phyloP scores from a whole-genome alignment of 2,888 invertebrate genomes.

The Biston stratarius region DNA sequence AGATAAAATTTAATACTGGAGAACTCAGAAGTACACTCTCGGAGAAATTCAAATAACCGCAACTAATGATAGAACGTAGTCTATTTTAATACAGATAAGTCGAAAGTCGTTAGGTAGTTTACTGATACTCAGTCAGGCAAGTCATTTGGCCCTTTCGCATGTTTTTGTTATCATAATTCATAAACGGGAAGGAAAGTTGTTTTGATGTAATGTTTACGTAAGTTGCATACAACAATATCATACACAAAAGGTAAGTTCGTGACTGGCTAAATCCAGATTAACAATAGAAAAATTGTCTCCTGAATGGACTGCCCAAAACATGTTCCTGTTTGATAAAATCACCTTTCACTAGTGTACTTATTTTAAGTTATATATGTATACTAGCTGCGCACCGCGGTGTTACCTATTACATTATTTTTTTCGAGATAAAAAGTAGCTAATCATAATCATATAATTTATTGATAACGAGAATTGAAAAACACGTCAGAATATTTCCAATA shows the following conservation, averaged over 20 bases:
- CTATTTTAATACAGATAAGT: conserved; percentile 28
- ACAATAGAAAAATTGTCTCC: conserved; percentile 40
- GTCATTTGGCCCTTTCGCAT: conserved; percentile 51
- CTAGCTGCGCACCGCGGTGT: too few species aligned
- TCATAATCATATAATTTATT: too few species aligned
- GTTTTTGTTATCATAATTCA: conserved; percentile 62
- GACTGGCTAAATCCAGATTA: conserved; percentile 44
- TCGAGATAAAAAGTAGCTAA: too few species aligned
- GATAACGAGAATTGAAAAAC: too few species aligned
- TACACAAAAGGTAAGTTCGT: conserved; percentile 41
- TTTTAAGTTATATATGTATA: background rate
- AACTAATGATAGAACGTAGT: conserved; percentile 21
- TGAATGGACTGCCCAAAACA: conserved; percentile 24
- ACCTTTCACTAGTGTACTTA: conserved; percentile 22
- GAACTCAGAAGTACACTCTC: conserved; percentile 11
- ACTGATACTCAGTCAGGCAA: conserved; percentile 36
- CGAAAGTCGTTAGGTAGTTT: conserved; percentile 21
- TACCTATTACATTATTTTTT: too few species aligned
- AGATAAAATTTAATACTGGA: background rate
- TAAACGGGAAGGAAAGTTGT: conserved; percentile 65
- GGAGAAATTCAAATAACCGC: conserved; percentile 23
- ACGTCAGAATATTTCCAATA: too few species aligned
- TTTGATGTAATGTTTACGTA: conserved; percentile 64
- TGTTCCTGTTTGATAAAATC: conserved; percentile 26
- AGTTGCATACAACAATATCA: conserved; percentile 42